Conservation (phyloP, 2,113 vertebrate genomes). For the Felis catus region F.catus_Fca126_mat1.0 CM031424.1:34773001-34773500, state of each 20-base stretch:
- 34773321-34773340: background rate
- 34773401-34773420: background rate
- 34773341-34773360: background rate
- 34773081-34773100: background rate
- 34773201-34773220: slow-evolving; percentile 74
- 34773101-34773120: background rate
- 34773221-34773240: slow-evolving; percentile 74
- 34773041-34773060: background rate
- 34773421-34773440: background rate
- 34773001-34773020: background rate
- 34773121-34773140: background rate
- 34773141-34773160: slow-evolving; percentile 76
- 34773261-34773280: slow-evolving; percentile 76
- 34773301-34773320: background rate
- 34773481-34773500: fast-evolving
- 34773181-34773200: slow-evolving; percentile 79
- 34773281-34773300: background rate
- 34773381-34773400: background rate
- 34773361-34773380: background rate
- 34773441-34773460: background rate
- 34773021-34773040: background rate
- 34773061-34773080: background rate
- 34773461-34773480: background rate
- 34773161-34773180: slow-evolving; percentile 77
- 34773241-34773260: slow-evolving; percentile 71